Evolutionary conservation across 1,140 invertebrate species (phyloP), one percentile per base, ranked within the genome.

Genomic region (Brachionus sp.): DNA sequence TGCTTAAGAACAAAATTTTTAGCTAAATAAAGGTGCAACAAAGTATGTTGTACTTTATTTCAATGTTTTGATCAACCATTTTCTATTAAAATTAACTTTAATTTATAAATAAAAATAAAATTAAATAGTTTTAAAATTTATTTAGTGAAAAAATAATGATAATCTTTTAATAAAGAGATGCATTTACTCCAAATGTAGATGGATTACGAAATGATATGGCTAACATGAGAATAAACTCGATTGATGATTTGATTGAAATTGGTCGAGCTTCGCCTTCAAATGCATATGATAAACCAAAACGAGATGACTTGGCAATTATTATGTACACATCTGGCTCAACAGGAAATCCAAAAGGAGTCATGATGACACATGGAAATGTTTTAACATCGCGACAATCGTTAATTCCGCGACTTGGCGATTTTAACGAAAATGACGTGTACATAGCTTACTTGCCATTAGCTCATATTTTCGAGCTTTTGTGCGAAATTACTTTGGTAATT

Each of bases 381-480:
- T 92, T 98, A 84, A 91, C 92, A 39, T 94, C 95, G 3, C 29
- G 35, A 4, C 19, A 57, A 80, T 57, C 77, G 1, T 19, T 80
- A 10, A 23, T 66, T 3, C 9, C 12, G 12, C 23, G 77, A 12
- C 35, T 80, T 7, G 50, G 50, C 12, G 33, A 57, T 12, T 80
- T 80, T 7, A 92, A 97, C 86, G 93, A 94, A 86, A 93, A 94
- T 5, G 91, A 88, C 3, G 90, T 94, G 13, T 94, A 97, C 85
- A 93, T 98, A 87, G 97, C 94, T 46, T 99, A 97, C 89, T 90
- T 99, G 78, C 97, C 97, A 10, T 90, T 98, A 66, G 97, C 97
- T 53, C 98, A 99, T 90, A 96, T 99, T 1, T 94, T 98, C 85
- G 98, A 99, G 90, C 90, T 99, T 53, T 91, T 95, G 66, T 90